Evolutionary conservation across 2,797 vertebrate genomes (phyloP), one percentile per base, ranked within the genome.

Genomic region (Echeneis naucrates): DNA sequence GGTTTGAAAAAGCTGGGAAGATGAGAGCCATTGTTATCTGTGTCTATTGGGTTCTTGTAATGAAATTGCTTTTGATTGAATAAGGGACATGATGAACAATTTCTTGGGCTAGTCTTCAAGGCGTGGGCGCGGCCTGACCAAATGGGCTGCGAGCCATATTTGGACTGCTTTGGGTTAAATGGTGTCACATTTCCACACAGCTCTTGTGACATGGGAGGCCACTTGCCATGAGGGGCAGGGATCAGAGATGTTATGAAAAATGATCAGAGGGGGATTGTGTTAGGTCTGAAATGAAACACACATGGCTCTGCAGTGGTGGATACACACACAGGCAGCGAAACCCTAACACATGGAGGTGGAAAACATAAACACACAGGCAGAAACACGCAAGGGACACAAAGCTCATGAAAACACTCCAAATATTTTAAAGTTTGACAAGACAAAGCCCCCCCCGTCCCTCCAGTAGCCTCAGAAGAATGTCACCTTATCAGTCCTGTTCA

Each of bases 221-320:
- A 19, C 80, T 84, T 51, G 58, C 48, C 1, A 47, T 5, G 19
- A 33, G 32, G 72, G 51, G 24, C 26, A 44, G 70, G 54, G 72
- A 75, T 85, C 68, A 74, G 74, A 72, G 61, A 57, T 85, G 86
- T 84, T 85, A 72, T 85, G 83, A 72, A 87, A 88, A 88, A 48
- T 4, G 37, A 85, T 74, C 70, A 23, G 68, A 44, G 68, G 33
- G 35, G 42, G 26, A 30, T 44, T 38, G 48, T 30, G 61, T 23
- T 3, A 23, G 65, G n/a, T 54, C 55, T 38, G 56, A 70, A 81
- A 87, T 59, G 63, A 81, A 72, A 70, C 68, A 33, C 76, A 81
- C 38, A 68, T 78, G 81, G 69, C 32, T 27, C 60, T 33, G 55
- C 2, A 32, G 62, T 9, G 50, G 44, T 30, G 68, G 59, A 38